These are phyloP conservation scores for Astatotilapia flaviijosephi DNA, from an alignment of 2,113 vertebrate genomes.

Conservation along the genomic window DNA sequence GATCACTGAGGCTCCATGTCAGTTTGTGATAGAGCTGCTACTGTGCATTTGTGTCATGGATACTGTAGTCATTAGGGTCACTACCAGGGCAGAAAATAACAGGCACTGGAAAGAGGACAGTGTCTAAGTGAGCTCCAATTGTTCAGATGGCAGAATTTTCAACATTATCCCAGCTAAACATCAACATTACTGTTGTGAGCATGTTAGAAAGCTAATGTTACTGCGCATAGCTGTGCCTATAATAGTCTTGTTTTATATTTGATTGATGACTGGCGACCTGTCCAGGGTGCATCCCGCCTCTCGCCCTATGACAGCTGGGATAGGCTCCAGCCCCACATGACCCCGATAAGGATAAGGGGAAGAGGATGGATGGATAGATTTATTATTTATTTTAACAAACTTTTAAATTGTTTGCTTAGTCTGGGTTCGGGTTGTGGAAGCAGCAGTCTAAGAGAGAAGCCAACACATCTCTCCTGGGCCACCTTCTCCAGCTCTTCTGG, in stretches of 20 bases:
- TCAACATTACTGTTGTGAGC: neutral
- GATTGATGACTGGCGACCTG: neutral
- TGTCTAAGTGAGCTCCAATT: neutral
- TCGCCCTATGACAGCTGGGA: neutral
- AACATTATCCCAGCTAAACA: neutral
- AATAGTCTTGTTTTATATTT: neutral
- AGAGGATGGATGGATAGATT: neutral
- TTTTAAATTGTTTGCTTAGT: neutral
- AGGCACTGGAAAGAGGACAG: neutral
- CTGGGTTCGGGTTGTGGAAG: neutral
- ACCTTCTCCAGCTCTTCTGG: neutral
- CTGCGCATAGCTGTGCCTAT: neutral
- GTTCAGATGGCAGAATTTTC: neutral
- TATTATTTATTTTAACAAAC: neutral
- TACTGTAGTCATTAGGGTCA: neutral
- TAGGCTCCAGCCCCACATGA: neutral
- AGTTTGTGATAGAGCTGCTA: neutral
- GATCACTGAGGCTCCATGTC: neutral
- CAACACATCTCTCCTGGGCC: neutral
- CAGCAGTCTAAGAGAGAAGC: neutral
- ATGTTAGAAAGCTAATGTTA: neutral
- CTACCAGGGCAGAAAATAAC: neutral
- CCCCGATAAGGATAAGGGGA: neutral
- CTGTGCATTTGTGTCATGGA: neutral
- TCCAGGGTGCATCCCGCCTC: neutral